Evolutionary conservation across 2,113 vertebrate species (phyloP), one percentile per base, ranked within the genome.

Genomic region (Toxotes chatareus): DNA sequence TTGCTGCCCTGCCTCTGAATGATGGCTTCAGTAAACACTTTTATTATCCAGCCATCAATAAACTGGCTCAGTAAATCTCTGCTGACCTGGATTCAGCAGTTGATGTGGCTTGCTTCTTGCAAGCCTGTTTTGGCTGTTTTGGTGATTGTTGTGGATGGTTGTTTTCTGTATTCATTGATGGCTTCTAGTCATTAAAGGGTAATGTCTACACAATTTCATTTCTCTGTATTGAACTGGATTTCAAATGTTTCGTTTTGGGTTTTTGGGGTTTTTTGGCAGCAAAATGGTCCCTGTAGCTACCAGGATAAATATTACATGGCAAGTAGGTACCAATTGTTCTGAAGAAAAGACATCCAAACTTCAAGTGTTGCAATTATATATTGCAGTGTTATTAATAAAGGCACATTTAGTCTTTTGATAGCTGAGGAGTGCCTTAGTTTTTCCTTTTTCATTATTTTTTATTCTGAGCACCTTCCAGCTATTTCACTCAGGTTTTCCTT

Each of bases 41-140:
- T 82, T 82, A 77, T 87, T 88, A 89, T 86, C 62, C 32, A 67
- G 57, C 76, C 82, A 86, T 89, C 76, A 80, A 86, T 88, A 82
- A 84, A 80, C 67, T 49, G 42, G 7, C 70, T 40, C 76, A 71
- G 64, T 80, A 61, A 67, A 53, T 83, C 68, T 82, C 47, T 53
- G 47, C 76, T 83, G 80, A 85, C 79, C 80, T 86, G 82, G 38
- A 88, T 82, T 81, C 69, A 85, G 69, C 32, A 12, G 1, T n/a
- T 75, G 42, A 81, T 59, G 36, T 42, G 53, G 27, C 23, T 70
- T 34, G 21, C 42, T 83, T 65, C 46, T 63, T 65, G 21, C 36
- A 31, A 49, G 9, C 2, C 53, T 63, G 36, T 65, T 56, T 83
- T 65, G 36, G 31, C 27, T 71, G 62, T 65, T 63, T 56, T 55